Conservation (phyloP, 2,888 invertebrate species). For the Koerneria pararmatus region DNA sequence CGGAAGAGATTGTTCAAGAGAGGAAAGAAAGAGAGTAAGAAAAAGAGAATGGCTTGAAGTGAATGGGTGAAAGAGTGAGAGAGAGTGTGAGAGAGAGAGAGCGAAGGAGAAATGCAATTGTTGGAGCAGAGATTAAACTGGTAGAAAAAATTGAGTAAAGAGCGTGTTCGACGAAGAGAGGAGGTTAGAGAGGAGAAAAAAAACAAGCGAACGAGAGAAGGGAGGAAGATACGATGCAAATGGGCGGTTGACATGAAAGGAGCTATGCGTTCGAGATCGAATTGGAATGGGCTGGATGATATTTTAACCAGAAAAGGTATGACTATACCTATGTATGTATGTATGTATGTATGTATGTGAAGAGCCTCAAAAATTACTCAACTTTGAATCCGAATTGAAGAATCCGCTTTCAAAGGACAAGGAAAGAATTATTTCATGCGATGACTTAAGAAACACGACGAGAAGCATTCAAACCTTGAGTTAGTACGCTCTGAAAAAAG, state of each 20-base stretch:
- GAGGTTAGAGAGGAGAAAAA: not conserved
- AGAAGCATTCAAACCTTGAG: no score
- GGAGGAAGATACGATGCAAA: constrained; percentile 17
- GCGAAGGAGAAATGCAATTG: not conserved
- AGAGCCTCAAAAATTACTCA: no score
- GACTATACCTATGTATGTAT: no score
- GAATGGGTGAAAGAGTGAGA: not conserved
- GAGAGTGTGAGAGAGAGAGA: constrained; percentile 4
- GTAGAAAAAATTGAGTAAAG: not conserved
- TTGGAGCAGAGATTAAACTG: not conserved
- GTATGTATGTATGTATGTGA: no score
- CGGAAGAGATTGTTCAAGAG: not conserved
- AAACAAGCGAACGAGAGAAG: constrained; percentile 10
- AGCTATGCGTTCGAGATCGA: constrained; percentile 7
- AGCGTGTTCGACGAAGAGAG: not conserved
- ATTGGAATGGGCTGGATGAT: not conserved
- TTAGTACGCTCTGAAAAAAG: no score
- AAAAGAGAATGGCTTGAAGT: constrained; percentile 4
- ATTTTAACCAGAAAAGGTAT: no score
- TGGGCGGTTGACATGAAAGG: constrained; percentile 7
- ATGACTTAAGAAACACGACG: no score
- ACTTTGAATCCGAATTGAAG: no score
- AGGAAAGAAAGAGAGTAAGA: constrained; percentile 6
- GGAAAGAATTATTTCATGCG: no score
- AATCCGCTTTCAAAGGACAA: no score